A percentile compares a stretch with the other conserved stretches of the same genome.
phyloP scores from a whole-genome alignment of 2,888 invertebrate species.

The Aporophyla nigra region DNA sequence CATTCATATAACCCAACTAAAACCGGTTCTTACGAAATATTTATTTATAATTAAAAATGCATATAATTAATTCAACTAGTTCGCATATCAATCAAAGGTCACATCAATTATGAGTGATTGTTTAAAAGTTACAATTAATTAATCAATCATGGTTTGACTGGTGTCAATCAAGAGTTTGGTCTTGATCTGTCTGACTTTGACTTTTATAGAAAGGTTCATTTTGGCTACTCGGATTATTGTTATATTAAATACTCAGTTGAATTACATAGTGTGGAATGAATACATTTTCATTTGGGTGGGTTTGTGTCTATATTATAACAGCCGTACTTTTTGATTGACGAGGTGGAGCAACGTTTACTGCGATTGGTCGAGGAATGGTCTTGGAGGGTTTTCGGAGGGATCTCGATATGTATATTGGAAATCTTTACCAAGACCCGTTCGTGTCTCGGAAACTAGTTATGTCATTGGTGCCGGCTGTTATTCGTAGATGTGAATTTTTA shows the following conservation, averaged over 20 bases:
- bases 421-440: no score
- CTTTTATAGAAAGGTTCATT: background rate
- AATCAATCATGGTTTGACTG: conserved; percentile 26
- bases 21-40: conserved; percentile 33
- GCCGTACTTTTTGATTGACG: no score
- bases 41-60: background rate
- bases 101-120: conserved; percentile 6
- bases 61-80: conserved; percentile 25
- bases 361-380: no score
- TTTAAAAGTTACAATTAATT: conserved; percentile 29
- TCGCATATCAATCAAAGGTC: conserved; percentile 46
- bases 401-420: no score
- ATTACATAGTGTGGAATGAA: no score
- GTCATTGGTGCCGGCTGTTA: no score
- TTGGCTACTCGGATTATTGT: background rate
- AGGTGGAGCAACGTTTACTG: no score
- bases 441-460: no score
- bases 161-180: conserved; percentile 28
- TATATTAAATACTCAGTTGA: background rate
- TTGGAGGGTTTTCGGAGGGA: no score
- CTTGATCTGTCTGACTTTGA: conserved; percentile 29
- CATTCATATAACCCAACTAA: background rate
- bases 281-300: no score
- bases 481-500: no score
- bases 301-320: no score